Base-by-base conservation (phyloP, 2,113 vertebrate species). In the Marcusenius ussheri region DNA sequence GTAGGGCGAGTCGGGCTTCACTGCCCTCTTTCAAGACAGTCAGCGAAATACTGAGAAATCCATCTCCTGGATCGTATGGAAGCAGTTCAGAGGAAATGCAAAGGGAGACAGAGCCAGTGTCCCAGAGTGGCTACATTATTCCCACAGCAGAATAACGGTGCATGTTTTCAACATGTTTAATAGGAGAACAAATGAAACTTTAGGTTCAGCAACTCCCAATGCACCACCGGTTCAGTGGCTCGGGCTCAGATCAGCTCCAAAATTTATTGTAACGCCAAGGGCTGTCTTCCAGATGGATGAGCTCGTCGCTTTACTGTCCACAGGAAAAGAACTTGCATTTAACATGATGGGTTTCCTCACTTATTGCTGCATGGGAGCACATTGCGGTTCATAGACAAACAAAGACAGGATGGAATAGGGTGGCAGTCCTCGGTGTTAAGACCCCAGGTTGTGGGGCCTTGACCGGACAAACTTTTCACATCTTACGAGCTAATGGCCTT, bases 301-400 rank as follows among this genome's bases (percentile, higher is more conserved):
- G 39, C 89, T 87, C 56, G 15, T 17, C n/a, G 39, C 24, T 70
- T 39, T 80, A 89, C 46, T 13, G 42, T 89, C 39, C 80, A 84
- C 50, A n/a, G 50, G 80, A 86, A 90, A 90, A 87, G 83, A 86
- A 56, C 89, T 27, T 39, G 4, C 27, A 87, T 5, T 35, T 87
- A 62, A 45, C 27, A 56, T 39, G 80, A 46, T 58, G 39, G 51
- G 39, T 39, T 51, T 86, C 56, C 58, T 49, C 53, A 86, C 42
- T 87, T 90, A 49, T 39, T 74, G 83, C 56, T 66, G 17, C 51
- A 13, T 74, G 39, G 77, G 7, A 17, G 39, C 56, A 51, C 58
- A 87, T 56, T 77, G 58, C 62, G n/a, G 46, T 11, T 87, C 47
- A 47, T 83, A 62, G 45, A 10, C 19, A 56, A 24, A 45, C 47